Percentiles rank a stretch among this genome's conserved stretches.
Conservation (phyloP, 2,797 vertebrate species). For the Hoplostethus mediterraneus region DNA sequence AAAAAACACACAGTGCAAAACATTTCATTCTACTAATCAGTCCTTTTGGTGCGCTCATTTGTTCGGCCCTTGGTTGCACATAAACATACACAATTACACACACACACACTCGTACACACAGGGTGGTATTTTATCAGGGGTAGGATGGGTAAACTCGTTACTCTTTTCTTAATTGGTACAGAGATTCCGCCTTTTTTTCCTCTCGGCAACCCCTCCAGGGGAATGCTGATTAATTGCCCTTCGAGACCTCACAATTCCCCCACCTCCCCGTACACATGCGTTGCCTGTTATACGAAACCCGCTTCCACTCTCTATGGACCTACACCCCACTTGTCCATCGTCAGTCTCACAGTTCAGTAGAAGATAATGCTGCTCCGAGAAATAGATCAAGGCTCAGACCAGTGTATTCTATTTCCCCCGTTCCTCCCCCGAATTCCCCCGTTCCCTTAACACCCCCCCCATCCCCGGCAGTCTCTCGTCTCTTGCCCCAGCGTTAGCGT, state of each 20-base stretch:
- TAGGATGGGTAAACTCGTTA: constrained; percentile 78
- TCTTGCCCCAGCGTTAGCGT: constrained; percentile 50
- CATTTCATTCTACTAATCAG: constrained; percentile 74
- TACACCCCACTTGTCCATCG: not conserved
- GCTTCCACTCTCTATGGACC: constrained; percentile 29
- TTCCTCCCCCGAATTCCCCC: not conserved
- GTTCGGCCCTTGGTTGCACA: constrained; percentile 57
- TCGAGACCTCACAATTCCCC: constrained; percentile 59
- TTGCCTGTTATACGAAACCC: constrained; percentile 25
- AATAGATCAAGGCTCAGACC: not conserved
- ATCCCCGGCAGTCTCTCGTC: not conserved
- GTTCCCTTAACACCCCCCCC: not conserved
- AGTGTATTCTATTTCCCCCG: not conserved
- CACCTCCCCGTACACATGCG: constrained; percentile 40
- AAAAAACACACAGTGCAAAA: constrained; percentile 57
- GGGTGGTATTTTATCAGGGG: constrained; percentile 73
- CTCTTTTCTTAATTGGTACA: constrained; percentile 83
- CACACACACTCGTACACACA: constrained; percentile 28
- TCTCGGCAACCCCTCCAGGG: constrained; percentile 77
- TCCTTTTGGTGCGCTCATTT: constrained; percentile 68
- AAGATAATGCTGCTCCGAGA: not conserved
- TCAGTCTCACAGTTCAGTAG: constrained; percentile 36
- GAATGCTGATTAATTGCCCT: constrained; percentile 81
- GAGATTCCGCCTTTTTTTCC: constrained; percentile 74
- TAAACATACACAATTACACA: constrained; percentile 25